Evolutionary conservation across 37 sponge, comb jelly and placozoan species (phyloP).

Genomic region (Spongia lamella): DNA sequence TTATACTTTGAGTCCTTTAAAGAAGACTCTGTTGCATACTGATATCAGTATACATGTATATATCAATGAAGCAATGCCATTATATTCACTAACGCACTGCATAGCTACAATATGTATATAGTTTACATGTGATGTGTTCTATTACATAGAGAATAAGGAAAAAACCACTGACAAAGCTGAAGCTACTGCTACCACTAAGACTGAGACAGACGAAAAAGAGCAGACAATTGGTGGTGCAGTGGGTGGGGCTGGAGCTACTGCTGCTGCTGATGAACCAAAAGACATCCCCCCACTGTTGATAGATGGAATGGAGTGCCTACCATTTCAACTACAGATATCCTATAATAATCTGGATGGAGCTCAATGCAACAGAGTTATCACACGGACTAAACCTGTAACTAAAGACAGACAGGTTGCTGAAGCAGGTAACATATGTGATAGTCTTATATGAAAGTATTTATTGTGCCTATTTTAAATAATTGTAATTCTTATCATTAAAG

Average conservation of each 20-base stretch:
- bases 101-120: too few relatives aligned
- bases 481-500: too few relatives aligned
- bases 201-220: conserved; percentile 7
- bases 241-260: conserved; percentile 8
- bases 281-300: conserved; percentile 48
- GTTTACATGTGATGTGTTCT: too few relatives aligned
- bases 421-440: conserved; percentile 28
- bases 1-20: too few relatives aligned
- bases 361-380: conserved; percentile 63
- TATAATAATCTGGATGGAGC: conserved; percentile 78
- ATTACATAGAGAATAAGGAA: too few relatives aligned
- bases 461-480: too few relatives aligned
- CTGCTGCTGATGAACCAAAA: not conserved
- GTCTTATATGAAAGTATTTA: not conserved
- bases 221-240: not conserved
- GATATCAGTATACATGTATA: too few relatives aligned
- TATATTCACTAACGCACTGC: too few relatives aligned
- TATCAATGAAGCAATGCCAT: too few relatives aligned
- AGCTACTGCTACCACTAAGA: not conserved
- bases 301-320: conserved; percentile 68
- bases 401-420: conserved; percentile 75
- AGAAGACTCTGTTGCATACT: too few relatives aligned
- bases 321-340: conserved; percentile 86
- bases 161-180: not conserved
- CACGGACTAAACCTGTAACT: conserved; percentile 79